Evolutionary conservation across 2,113 vertebrate species (phyloP).

Genomic region (Eublepharis macularius): DNA sequence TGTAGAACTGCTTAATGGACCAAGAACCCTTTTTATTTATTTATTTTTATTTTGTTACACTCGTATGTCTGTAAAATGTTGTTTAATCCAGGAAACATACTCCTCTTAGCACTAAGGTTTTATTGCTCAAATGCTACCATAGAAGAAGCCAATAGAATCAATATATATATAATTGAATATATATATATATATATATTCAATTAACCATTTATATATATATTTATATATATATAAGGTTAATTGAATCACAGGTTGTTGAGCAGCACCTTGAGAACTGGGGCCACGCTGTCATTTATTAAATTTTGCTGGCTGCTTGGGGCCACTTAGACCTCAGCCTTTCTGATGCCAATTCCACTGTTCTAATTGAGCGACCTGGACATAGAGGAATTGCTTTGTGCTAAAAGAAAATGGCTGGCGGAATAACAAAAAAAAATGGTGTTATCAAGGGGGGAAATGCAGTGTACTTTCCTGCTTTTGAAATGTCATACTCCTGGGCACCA

Average conservation of each 20-base stretch:
- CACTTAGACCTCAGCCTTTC: conserved; percentile 73
- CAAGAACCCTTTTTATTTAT: conserved; percentile 26
- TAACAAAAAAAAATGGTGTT: conserved; percentile 66
- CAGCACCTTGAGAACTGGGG: conserved; percentile 66
- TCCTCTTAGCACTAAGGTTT: conserved; percentile 31
- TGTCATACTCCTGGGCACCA: conserved; percentile 74
- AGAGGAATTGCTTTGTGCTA: conserved; percentile 72
- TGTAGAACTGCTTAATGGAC: conserved; percentile 38
- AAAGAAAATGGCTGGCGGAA: conserved; percentile 71
- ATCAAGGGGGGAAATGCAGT: conserved; percentile 62
- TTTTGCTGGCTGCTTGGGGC: conserved; percentile 72
- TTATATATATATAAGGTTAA: conserved; percentile 73
- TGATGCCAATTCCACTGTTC: conserved; percentile 73
- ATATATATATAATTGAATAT: no score
- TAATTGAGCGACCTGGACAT: conserved; percentile 75
- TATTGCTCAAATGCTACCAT: conserved; percentile 72
- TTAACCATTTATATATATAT: no score
- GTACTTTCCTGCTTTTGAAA: conserved; percentile 74
- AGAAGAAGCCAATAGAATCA: conserved; percentile 29
- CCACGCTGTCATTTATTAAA: conserved; percentile 74
- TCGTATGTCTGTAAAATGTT: conserved; percentile 29
- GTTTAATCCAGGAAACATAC: neutral
- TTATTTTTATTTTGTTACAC: neutral
- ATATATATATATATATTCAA: no score
- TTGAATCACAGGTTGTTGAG: conserved; percentile 61